Base-by-base conservation (phyloP, 2,113 vertebrate genomes). In the Saguinus midas region DNA sequence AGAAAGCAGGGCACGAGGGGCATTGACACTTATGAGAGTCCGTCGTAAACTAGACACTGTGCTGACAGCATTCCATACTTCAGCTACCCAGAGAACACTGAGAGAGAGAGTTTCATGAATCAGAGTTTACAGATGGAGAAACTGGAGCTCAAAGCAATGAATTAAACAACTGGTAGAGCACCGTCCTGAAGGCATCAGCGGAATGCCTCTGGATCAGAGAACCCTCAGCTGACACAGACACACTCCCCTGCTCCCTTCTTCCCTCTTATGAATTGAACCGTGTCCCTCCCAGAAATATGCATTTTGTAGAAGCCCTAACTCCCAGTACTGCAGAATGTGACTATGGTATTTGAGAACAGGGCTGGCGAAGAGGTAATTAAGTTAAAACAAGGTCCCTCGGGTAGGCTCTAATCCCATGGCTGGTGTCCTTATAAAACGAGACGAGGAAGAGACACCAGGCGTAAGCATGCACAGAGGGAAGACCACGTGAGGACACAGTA, bases 141-240 rank as follows among this genome's bases (percentile, higher is more conserved):
- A 45, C 21, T 6, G 37, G 14, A 64, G 18, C 57, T 76, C 64
- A 21, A 43, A 84, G 78, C 58, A 70, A 45, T 64, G 32, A 61
- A 81, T 81, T n/a, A 61, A 81, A 86, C 64, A 92, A 50, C 76
- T 27, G 8, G 5, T 6, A 83, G 45, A 52, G 11, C n/a, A 68
- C 27, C 45, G 0, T 25, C 35, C 82, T 75, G 16, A 9, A 57
- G 68, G 43, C n/a, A 55, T 3, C 1, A 0, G 35, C 0, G 11
- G 9, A 45, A 16, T 4, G 45, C 29, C 43, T 55, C 82, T 50
- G 27, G 50, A 48, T 83, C 20, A 55, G 29, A 93, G 8, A 52
- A 3, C 3, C 40, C 78, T 32, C 55, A 4, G 4, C 27, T 8
- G 32, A 8, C 76, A 50, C 13, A 87, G 21, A 37, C 14, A 18